Base-by-base conservation (phyloP, 2,888 invertebrate species). In the Pammene aurita region DNA sequence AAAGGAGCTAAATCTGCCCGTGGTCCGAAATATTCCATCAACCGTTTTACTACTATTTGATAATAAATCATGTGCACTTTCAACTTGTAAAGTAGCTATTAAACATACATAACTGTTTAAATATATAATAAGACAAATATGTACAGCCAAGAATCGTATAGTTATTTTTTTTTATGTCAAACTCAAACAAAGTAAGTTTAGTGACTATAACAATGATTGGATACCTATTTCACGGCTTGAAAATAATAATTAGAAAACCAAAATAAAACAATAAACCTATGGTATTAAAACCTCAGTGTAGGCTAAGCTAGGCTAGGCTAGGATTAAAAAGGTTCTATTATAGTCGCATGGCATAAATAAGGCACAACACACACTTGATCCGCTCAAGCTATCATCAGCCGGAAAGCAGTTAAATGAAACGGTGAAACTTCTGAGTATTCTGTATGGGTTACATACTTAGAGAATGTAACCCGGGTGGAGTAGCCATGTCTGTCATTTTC, bases 181-280 rank as follows among this genome's bases (percentile, higher is more conserved):
- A n/a, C n/a, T n/a, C n/a, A n/a, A n/a, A 13, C 1, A 46, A 10
- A 44, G 13, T 44, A 44, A 5, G 0, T 48, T 26, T 4, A 26
- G 26, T 2, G 26, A 26, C 26, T 14, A 16, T 14, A 14, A 35
- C 14, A 7, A 38, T 16, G 18, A 54, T 7, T 7, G 14, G 16
- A 55, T n/a, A 54, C 7, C 34, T 14, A 58, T 58, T 58, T 58
- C 44, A 58, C 44, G 58, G 58, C 34, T 58, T 14, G 58, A 44
- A 34, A 44, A 34, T 34, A 44, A 58, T 26, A 26, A 34, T 9
- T n/a, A 54, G 34, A 50, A 26, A 26, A 26, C 1, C 26, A 26
- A 26, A 26, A 26, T n/a, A 26, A 50, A 16, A 10, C 18, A 18
- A 13, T 26, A 0, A 50, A 26, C 2, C 16, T 48, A 48, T 16